A percentile compares a stretch with the other conserved stretches of the same genome.
phyloP scores from a whole-genome alignment of 92 coral and sea anemone species.

The Epizoanthus ramosus region DNA sequence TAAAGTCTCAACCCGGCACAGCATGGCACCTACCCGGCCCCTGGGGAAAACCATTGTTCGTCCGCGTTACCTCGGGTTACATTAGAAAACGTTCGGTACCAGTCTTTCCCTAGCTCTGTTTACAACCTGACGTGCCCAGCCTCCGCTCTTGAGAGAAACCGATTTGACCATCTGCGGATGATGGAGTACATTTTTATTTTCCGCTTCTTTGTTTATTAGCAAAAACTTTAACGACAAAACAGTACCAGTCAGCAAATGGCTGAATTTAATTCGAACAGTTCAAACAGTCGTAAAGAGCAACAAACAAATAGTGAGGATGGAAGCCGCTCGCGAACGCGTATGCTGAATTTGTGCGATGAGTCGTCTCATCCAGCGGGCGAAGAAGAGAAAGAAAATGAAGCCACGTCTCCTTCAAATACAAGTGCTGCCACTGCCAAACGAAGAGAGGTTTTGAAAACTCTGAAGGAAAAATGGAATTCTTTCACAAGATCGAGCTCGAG shows the following conservation, averaged over 20 bases:
- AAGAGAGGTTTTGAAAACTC: neutral
- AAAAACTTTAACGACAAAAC: too few species aligned
- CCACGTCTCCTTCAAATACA: neutral
- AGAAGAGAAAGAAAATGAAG: neutral
- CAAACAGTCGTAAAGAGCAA: neutral
- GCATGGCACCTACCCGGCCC: too few species aligned
- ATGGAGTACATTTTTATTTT: too few species aligned
- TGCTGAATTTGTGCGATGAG: neutral
- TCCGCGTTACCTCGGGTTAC: too few species aligned
- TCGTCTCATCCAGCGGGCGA: neutral
- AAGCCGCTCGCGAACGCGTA: neutral
- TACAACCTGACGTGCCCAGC: too few species aligned
- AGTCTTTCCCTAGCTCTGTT: too few species aligned
- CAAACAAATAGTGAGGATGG: neutral
- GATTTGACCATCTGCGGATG: too few species aligned
- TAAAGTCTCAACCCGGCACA: too few species aligned
- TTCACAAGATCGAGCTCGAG: neutral
- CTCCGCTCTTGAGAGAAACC: too few species aligned
- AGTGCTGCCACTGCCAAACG: neutral
- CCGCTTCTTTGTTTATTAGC: too few species aligned
- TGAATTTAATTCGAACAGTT: neutral
- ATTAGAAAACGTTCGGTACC: too few species aligned
- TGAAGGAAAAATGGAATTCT: constrained; percentile 11
- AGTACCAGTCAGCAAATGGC: neutral
- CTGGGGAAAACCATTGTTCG: too few species aligned